phyloP scores from a whole-genome alignment of 2,797 vertebrate species.

The Mormyrops attenuatus region DNA sequence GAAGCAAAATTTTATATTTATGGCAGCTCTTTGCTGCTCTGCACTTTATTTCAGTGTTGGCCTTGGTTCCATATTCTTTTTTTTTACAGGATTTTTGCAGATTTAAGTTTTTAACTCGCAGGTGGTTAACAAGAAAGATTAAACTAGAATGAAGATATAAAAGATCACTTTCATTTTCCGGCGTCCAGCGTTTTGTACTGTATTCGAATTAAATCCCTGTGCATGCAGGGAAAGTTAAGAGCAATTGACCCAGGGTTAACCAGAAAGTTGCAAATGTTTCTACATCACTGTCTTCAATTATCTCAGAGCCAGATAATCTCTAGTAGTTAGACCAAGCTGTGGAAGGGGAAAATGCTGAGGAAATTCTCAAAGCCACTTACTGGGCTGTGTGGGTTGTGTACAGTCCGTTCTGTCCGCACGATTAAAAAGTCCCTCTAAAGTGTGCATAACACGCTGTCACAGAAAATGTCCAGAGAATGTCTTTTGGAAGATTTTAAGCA shows the following conservation, averaged over 20 bases:
- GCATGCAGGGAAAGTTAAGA: constrained; percentile 3
- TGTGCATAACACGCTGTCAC: neutral
- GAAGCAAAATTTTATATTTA: constrained; percentile 26
- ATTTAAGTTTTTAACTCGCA: constrained; percentile 26
- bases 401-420: neutral
- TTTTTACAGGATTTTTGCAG: constrained; percentile 21
- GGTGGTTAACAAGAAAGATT: constrained; percentile 22
- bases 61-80: constrained; percentile 19
- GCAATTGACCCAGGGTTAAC: constrained; percentile 24
- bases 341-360: neutral
- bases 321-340: constrained; percentile 12
- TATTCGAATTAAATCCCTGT: constrained; percentile 5
- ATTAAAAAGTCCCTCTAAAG: neutral
- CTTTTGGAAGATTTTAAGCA: neutral
- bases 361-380: constrained; percentile 2
- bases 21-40: constrained; percentile 23
- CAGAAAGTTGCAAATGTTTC: constrained; percentile 27
- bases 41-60: constrained; percentile 27
- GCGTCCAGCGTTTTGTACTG: neutral
- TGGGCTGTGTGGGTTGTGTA: neutral
- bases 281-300: constrained; percentile 24
- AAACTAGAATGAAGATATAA: neutral
- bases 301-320: constrained; percentile 24
- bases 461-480: neutral
- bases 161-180: neutral